phyloP scores from a whole-genome alignment of 1,140 invertebrate species.

The Lasioglossum baleicum region DNA sequence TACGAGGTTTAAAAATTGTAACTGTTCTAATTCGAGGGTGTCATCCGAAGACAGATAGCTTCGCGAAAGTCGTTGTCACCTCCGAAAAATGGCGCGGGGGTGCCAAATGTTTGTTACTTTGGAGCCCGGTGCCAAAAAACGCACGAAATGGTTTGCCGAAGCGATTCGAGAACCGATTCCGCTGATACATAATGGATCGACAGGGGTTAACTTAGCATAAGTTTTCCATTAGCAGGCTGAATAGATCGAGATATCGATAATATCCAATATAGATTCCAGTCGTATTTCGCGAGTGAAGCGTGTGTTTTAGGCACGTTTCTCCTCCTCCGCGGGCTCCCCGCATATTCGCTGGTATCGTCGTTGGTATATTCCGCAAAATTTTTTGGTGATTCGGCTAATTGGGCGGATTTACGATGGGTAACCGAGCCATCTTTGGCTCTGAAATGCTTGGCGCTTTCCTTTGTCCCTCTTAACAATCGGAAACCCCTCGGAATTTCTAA shows the following conservation, averaged over 20 bases:
- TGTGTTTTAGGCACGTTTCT: conserved; percentile 48
- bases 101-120: conserved; percentile 32
- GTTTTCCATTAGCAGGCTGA: conserved; percentile 73
- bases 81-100: not conserved
- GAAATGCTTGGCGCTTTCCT: conserved; percentile 25
- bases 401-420: conserved; percentile 69
- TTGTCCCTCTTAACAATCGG: conserved; percentile 28
- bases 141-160: conserved; percentile 38
- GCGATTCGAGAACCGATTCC: conserved; percentile 49
- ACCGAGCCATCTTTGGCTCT: conserved; percentile 20
- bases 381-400: conserved; percentile 70
- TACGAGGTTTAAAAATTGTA: too few species aligned
- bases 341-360: conserved; percentile 21
- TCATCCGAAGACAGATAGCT: not conserved
- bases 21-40: not conserved
- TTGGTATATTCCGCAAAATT: conserved; percentile 42
- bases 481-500: conserved; percentile 59
- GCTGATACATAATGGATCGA: conserved; percentile 70
- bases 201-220: conserved; percentile 68
- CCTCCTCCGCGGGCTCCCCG: conserved; percentile 14
- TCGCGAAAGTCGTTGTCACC: not conserved
- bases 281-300: conserved; percentile 56
- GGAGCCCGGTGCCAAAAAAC: conserved; percentile 31
- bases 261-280: conserved; percentile 73
- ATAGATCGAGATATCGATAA: conserved; percentile 73